Conservation (phyloP, 2,797 vertebrate species). For the Danio aesculapii region DNA sequence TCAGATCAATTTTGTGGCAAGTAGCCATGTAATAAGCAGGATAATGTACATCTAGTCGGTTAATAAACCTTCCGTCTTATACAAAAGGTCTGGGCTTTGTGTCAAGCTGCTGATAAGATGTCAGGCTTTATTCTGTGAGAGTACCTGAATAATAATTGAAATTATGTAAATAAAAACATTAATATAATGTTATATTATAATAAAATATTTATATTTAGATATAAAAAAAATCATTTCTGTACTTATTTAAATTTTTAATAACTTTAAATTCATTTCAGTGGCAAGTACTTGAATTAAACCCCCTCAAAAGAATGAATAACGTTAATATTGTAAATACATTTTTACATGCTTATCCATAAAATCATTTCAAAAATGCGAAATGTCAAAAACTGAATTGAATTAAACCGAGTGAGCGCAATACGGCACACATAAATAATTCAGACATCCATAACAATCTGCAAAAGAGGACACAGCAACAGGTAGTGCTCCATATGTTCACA, state of each 20-base stretch:
- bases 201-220: too few species aligned
- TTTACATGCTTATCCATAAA: background rate
- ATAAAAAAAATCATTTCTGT: background rate
- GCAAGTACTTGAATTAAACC: background rate
- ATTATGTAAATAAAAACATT: background rate
- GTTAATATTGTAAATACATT: too few species aligned
- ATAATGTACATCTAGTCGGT: too few species aligned
- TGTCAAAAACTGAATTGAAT: background rate
- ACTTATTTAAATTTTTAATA: background rate
- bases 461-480: constrained; percentile 37
- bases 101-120: too few species aligned
- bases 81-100: too few species aligned
- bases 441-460: constrained; percentile 9
- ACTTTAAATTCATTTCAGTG: background rate
- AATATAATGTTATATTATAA: too few species aligned
- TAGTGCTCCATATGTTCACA: constrained; percentile 36
- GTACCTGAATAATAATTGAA: too few species aligned
- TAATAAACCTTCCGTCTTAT: too few species aligned
- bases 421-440: constrained; percentile 44
- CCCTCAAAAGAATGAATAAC: background rate
- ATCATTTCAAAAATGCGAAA: background rate
- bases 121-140: too few species aligned
- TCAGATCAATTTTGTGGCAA: too few species aligned
- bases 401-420: background rate
- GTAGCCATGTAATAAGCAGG: too few species aligned